Evolutionary conservation across 2,797 vertebrate genomes (phyloP), one percentile per base, ranked within the genome.

Genomic region (Bradypodion pumilum): DNA sequence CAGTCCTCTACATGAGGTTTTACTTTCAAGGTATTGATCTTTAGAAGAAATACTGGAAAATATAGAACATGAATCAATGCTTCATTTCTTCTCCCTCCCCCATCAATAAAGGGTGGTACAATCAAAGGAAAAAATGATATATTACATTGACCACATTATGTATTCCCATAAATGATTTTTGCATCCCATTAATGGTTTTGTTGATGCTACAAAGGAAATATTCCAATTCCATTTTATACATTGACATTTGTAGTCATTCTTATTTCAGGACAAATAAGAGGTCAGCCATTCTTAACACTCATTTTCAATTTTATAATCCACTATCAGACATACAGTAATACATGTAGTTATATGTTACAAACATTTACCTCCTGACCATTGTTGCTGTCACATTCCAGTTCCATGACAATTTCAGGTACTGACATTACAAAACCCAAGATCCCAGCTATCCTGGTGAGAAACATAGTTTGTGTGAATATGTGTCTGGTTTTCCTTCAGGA

Each of bases 41-140:
- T 90, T 37, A 86, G 73, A 80, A 88, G 62, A 66, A 88, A 82
- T 84, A 52, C 2, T 80, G 29, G 66, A 89, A 89, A 79, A 85
- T 79, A 82, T 56, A 60, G 0, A 87, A 60, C 1, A 32, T 16
- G 73, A 46, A 0, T 42, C 0, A 40, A 5, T 82, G 42, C 27
- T 79, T 82, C 72, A 83, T 83, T 9, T 72, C 42, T 42, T 13
- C 40, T 27, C 2, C 29, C n/a, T n/a, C 8, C 32, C 4, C 10
- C 42, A 65, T 65, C 56, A 73, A 46, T 85, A 88, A 63, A 0
- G 46, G 6, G 29, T 76, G 1, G 0, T 32, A 65, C 60, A 5
- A 77, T 81, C 74, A 83, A 85, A 84, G 7, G 12, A 46, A 5
- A 12, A 83, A 65, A 52, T 70, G 86, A 86, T 81, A 72, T 80